Base-by-base conservation (phyloP, 1,140 invertebrate species). In the Dendrolimus punctatus region DNA sequence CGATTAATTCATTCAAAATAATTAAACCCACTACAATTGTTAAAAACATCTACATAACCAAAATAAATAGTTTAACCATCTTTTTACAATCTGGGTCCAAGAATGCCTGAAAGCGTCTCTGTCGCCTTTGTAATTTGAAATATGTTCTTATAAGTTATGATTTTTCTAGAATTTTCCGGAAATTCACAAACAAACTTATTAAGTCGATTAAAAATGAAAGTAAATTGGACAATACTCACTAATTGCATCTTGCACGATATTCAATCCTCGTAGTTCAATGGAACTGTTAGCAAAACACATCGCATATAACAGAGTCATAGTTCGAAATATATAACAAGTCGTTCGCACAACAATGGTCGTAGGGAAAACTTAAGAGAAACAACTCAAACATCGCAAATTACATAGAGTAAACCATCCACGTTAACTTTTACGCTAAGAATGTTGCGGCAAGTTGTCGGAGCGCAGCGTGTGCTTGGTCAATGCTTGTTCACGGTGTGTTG, bases 381-480 rank as follows among this genome's bases (percentile, higher is more conserved):
- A 77, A 80, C 72, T 79, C 68, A 61, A 73, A 72, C 79, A 72
- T 81, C 76, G 82, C 82, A 85, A 77, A 85, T 85, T 84, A 76
- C 79, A 81, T 81, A 84, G 80, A 85, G 82, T 85, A 85, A 81
- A 85, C 82, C 82, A 78, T 85, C 66, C 79, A 79, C 79, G 72
- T 55, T 84, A 84, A 85, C 82, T 85, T 85, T 85, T 85, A 85
- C 82, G 75, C 77, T 84, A 85, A 78, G 82, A 85, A 85, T 85
- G 82, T 84, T 85, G 82, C 82, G 80, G 78, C 64, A 68, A 82
- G 73, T 76, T 62, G 75, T 73, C 71, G 76, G 68, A 71, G 70
- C 66, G 71, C 72, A 70, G 64, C 67, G 73, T 71, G 68, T 72
- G 75, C 72, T 80, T 79, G 71, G 76, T 77, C 80, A 82, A 81